These are phyloP conservation scores for Dipodomys stephensi DNA, from an alignment of 2,113 vertebrate species.

Conservation along the genomic window DNA sequence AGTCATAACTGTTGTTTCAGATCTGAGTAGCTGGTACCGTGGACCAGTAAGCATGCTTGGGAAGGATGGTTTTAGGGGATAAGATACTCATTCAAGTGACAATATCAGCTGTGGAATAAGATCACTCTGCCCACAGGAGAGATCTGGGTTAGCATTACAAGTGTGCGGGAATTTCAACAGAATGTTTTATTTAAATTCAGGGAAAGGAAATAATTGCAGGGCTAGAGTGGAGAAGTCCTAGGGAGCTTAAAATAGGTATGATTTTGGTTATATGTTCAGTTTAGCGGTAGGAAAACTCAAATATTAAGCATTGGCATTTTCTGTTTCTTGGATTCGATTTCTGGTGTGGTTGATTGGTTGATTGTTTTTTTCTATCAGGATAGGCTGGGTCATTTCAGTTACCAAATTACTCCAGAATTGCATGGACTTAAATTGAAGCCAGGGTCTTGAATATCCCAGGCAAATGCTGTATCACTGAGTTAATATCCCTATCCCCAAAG, in stretches of 20 bases:
- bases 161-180: background rate
- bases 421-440: background rate
- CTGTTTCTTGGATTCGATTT: background rate
- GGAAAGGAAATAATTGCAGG: background rate
- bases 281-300: background rate
- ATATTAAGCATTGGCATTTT: background rate
- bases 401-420: background rate
- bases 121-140: background rate
- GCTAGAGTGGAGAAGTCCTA: background rate
- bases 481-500: too few species aligned
- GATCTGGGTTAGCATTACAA: background rate
- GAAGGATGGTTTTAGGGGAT: background rate
- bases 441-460: background rate
- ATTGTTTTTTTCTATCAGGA: too few species aligned
- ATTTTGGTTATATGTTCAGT: background rate
- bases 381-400: background rate
- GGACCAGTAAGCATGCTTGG: background rate
- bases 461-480: too few species aligned
- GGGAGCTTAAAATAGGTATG: background rate
- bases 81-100: background rate
- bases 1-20: background rate
- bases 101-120: background rate
- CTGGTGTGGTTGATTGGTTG: too few species aligned
- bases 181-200: background rate
- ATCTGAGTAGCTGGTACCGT: background rate